A percentile compares a stretch with the other conserved stretches of the same genome.
These are phyloP conservation scores for Aphidius ervi DNA, from an alignment of 1,140 invertebrate species.

Conservation along the genomic window DNA sequence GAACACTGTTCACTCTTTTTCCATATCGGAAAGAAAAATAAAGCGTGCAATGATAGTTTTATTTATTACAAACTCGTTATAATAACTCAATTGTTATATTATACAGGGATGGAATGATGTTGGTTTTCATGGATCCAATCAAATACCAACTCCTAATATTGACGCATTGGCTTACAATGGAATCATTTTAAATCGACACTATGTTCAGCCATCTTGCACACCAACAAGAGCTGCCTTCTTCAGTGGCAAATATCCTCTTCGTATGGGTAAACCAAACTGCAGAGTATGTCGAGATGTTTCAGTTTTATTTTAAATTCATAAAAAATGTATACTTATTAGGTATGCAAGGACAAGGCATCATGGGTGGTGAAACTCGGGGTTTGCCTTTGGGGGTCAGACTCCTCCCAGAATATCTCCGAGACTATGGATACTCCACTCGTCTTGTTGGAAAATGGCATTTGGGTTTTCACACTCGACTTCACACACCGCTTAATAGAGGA, in stretches of 20 bases:
- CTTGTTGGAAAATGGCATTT: conserved; percentile 72
- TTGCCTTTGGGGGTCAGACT: conserved; percentile 55
- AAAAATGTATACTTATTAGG: conserved; percentile 38
- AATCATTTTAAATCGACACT: conserved; percentile 64
- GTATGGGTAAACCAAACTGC: conserved; percentile 54
- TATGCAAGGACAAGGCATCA: conserved; percentile 58
- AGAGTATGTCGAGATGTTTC: neutral
- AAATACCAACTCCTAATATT: conserved; percentile 67
- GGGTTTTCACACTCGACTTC: conserved; percentile 59
- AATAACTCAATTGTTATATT: conserved; percentile 23
- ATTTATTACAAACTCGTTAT: neutral
- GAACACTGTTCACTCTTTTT: too few species aligned
- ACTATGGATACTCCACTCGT: conserved; percentile 62
- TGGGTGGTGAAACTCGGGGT: conserved; percentile 54
- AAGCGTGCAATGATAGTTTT: neutral
- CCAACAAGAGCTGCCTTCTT: conserved; percentile 64
- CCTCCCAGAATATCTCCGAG: conserved; percentile 55
- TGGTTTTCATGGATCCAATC: conserved; percentile 67
- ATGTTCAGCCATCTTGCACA: conserved; percentile 62
- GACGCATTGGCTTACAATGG: conserved; percentile 64
- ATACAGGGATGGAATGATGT: conserved; percentile 74
- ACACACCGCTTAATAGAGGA: conserved; percentile 61
- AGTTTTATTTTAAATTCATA: neutral
- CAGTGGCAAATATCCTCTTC: conserved; percentile 67
- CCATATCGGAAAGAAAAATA: neutral